phyloP scores from a whole-genome alignment of 2,888 invertebrate species.

The Nemapogon koenigi region DNA sequence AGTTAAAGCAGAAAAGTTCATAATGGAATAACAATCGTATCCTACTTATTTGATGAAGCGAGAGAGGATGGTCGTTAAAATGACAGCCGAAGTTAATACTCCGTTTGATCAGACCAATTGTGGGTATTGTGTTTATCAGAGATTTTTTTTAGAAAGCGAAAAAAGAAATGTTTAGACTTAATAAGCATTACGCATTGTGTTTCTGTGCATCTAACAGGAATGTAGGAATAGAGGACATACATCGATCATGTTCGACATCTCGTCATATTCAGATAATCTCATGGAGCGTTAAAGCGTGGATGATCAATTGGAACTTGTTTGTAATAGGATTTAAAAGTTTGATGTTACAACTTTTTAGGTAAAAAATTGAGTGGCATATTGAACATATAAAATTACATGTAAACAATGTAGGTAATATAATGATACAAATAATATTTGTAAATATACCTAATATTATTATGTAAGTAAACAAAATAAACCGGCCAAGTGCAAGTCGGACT shows the following conservation, averaged over 20 bases:
- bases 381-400: conserved; percentile 10
- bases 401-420: too few species aligned
- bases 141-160: conserved; percentile 54
- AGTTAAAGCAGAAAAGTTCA: too few species aligned
- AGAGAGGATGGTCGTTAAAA: conserved; percentile 49
- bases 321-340: conserved; percentile 32
- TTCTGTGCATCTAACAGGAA: conserved; percentile 19
- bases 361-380: conserved; percentile 22
- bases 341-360: conserved; percentile 23
- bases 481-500: too few species aligned
- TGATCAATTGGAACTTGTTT: conserved; percentile 40
- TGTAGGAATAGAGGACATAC: conserved; percentile 42
- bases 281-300: conserved; percentile 36
- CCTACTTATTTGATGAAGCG: conserved; percentile 26
- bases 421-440: too few species aligned
- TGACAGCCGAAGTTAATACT: conserved; percentile 64
- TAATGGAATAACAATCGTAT: too few species aligned
- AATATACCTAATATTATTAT: too few species aligned
- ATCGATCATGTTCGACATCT: conserved; percentile 47
- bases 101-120: conserved; percentile 63
- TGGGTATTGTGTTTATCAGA: conserved; percentile 55
- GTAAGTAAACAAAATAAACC: too few species aligned
- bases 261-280: conserved; percentile 40
- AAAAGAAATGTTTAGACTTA: conserved; percentile 29
- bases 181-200: conserved; percentile 27